phyloP scores from a whole-genome alignment of 2,113 vertebrate species.

The Pygoscelis antarcticus region DNA sequence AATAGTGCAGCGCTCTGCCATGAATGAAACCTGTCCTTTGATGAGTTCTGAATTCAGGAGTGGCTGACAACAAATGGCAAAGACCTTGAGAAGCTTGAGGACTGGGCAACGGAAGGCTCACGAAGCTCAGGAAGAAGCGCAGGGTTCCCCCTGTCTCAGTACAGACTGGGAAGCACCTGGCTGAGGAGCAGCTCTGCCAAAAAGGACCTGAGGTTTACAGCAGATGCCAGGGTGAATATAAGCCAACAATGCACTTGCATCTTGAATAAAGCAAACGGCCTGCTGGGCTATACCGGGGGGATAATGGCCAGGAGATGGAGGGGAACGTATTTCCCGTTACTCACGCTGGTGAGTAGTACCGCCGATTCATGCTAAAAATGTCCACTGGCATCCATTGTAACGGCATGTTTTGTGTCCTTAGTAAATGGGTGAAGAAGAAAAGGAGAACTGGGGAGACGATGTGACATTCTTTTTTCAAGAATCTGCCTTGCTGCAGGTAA shows the following conservation, averaged over 20 bases:
- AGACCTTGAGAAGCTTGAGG: not conserved
- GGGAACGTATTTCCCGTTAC: not conserved
- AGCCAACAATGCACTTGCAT: not conserved
- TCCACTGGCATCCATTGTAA: not conserved
- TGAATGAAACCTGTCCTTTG: not conserved
- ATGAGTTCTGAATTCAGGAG: not conserved
- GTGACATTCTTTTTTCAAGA: not conserved
- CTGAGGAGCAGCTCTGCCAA: not conserved
- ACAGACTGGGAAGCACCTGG: not conserved
- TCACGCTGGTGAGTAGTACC: not conserved
- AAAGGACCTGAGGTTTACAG: not conserved
- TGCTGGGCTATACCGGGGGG: not conserved
- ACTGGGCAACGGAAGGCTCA: not conserved
- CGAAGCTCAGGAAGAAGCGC: not conserved
- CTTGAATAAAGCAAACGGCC: not conserved
- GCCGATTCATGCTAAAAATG: not conserved
- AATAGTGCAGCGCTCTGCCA: not conserved
- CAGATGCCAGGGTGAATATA: not conserved
- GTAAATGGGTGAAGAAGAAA: not conserved
- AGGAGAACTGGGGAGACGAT: not conserved
- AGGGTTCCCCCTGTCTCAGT: not conserved
- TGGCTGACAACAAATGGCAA: not conserved
- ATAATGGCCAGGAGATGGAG: not conserved
- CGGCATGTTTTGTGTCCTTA: not conserved
- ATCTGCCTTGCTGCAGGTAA: not conserved